Conservation (phyloP, 2,888 invertebrate species). For the Mesorhabditis spiculigera region DNA sequence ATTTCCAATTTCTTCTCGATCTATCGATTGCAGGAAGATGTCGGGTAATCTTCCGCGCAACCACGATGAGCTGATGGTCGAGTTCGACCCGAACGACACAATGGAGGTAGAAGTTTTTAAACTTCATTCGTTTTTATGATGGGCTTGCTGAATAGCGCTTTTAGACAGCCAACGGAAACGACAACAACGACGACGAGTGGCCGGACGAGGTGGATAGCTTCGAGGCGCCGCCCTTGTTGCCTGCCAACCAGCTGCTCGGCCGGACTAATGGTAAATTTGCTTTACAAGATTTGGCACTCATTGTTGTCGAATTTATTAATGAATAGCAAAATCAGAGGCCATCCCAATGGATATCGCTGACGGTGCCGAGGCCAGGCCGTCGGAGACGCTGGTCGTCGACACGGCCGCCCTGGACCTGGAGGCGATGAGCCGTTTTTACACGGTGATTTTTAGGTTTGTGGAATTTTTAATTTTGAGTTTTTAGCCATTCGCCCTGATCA, state of each 20-base stretch:
- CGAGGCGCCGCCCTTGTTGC: background rate
- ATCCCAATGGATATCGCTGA: background rate
- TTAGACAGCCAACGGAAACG: conserved; percentile 1
- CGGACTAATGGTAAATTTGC: too few relatives aligned
- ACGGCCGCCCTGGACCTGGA: conserved; percentile 22
- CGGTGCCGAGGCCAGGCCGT: background rate
- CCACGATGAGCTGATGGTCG: conserved; percentile 1
- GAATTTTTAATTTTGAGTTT: background rate
- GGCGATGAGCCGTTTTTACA: conserved; percentile 10
- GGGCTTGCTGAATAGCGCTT: background rate
- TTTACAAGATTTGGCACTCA: too few relatives aligned
- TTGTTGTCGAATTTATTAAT: too few relatives aligned
- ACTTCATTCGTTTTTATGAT: background rate
- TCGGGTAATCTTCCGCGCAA: background rate
- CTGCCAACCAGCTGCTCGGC: too few relatives aligned
- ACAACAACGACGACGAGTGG: background rate
- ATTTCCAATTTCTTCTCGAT: too few relatives aligned
- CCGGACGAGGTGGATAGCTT: background rate
- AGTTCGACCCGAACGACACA: background rate
- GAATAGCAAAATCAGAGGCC: background rate
- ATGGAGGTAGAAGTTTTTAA: background rate
- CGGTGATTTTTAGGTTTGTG: background rate
- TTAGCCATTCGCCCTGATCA: conserved; percentile 7
- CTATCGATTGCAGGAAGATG: background rate
- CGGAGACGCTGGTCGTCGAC: conserved; percentile 6